These are phyloP conservation scores for Buceros bicornis DNA, from an alignment of 2,797 vertebrate species.

Conservation along the genomic window DNA sequence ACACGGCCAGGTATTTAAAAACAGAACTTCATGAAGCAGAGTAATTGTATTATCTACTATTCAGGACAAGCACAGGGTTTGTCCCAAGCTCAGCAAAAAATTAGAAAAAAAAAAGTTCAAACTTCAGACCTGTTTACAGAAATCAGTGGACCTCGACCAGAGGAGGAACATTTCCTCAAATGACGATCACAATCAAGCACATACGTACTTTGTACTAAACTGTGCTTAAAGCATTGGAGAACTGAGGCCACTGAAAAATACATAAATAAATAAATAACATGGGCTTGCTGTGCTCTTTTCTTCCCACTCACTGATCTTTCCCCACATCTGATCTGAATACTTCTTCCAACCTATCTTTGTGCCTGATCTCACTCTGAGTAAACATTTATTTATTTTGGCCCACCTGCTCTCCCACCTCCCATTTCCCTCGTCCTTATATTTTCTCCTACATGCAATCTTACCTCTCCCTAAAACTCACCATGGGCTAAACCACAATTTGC, in stretches of 20 bases:
- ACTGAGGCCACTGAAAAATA: neutral
- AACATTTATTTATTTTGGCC: neutral
- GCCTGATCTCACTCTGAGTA: neutral
- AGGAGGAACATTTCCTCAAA: neutral
- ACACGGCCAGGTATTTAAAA: neutral
- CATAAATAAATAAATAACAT: neutral
- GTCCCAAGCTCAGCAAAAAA: neutral
- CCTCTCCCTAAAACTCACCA: neutral
- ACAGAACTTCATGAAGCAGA: neutral
- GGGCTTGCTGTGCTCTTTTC: neutral
- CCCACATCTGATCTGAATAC: neutral
- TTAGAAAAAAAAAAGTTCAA: neutral
- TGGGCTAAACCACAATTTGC: neutral
- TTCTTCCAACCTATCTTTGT: neutral
- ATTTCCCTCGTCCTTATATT: neutral
- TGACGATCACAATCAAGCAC: neutral
- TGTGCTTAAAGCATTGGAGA: neutral
- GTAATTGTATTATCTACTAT: constrained; percentile 6
- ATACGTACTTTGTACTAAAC: neutral
- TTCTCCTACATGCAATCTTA: neutral
- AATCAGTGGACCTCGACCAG: neutral
- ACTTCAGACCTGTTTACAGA: neutral
- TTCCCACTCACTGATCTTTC: neutral
- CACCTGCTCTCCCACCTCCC: neutral
- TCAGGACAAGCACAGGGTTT: neutral